phyloP scores from a whole-genome alignment of 2,888 invertebrate genomes.

The Andrena flavipes region DNA sequence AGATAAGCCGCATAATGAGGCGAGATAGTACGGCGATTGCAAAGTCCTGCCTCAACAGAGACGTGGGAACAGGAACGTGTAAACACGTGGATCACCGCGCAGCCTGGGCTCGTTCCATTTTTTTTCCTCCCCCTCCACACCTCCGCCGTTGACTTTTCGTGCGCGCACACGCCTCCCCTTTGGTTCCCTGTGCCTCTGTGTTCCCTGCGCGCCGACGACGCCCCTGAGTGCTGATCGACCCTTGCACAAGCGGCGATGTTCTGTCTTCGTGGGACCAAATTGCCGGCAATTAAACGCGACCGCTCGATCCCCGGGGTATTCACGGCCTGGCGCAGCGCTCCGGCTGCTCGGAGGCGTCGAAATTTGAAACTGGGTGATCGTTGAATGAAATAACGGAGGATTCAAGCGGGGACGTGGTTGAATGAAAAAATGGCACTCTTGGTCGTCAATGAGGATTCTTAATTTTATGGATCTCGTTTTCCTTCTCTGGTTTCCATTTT shows the following conservation, averaged over 20 bases:
- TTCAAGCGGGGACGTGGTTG: too few species aligned
- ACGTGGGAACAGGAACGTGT: slow-evolving; percentile 75
- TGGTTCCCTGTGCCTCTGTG: not conserved
- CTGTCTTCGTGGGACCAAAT: slow-evolving; percentile 27
- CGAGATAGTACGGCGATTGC: slow-evolving; percentile 68
- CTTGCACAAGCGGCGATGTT: slow-evolving; percentile 32
- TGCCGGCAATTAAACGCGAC: slow-evolving; percentile 1
- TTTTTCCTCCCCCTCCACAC: slow-evolving; percentile 7
- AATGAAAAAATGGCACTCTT: too few species aligned
- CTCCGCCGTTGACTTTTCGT: not conserved
- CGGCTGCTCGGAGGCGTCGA: not conserved
- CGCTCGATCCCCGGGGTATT: slow-evolving; percentile 1
- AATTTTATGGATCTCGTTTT: too few species aligned
- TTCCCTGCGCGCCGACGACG: not conserved
- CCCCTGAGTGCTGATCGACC: slow-evolving; percentile 27
- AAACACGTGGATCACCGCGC: slow-evolving; percentile 68
- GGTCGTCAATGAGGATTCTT: too few species aligned
- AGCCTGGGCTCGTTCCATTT: slow-evolving; percentile 57
- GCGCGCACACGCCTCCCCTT: not conserved
- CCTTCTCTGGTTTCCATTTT: too few species aligned
- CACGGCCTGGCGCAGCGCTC: not conserved
- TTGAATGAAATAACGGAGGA: not conserved
- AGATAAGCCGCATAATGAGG: slow-evolving; percentile 71
- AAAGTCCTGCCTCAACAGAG: slow-evolving; percentile 62
- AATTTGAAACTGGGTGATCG: not conserved